Percentiles rank a stretch among this genome's conserved stretches.
These are phyloP conservation scores for Masticophis lateralis DNA, from an alignment of 2,797 vertebrate species.

Conservation along the genomic window DNA sequence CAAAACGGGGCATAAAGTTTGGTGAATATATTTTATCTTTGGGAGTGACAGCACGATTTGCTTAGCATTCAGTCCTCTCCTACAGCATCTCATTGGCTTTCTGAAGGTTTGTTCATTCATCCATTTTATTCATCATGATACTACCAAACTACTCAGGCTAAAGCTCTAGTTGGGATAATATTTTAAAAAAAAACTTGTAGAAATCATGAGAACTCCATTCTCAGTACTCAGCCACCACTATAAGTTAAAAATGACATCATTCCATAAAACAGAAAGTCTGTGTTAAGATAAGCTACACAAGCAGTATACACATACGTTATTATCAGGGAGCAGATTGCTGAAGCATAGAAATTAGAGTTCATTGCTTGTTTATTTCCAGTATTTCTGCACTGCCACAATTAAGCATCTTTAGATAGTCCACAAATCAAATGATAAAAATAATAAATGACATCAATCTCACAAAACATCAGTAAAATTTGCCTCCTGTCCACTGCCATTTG, in stretches of 20 bases:
- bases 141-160: neutral
- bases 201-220: neutral
- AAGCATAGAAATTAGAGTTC: neutral
- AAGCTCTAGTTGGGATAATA: neutral
- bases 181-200: neutral
- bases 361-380: neutral
- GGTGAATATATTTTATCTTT: neutral
- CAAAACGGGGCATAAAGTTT: neutral
- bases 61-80: neutral
- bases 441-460: neutral
- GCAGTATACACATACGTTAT: neutral
- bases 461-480: neutral
- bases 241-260: neutral
- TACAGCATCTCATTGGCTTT: neutral
- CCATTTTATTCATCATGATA: neutral
- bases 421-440: neutral
- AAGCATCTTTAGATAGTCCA: neutral
- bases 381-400: neutral
- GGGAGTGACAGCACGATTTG: neutral
- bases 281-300: neutral
- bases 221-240: neutral
- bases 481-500: neutral
- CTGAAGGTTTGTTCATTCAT: neutral
- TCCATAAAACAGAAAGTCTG: neutral
- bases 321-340: neutral